These are phyloP conservation scores for Otus scops DNA, from an alignment of 2,797 vertebrate genomes.

Conservation along the genomic window DNA sequence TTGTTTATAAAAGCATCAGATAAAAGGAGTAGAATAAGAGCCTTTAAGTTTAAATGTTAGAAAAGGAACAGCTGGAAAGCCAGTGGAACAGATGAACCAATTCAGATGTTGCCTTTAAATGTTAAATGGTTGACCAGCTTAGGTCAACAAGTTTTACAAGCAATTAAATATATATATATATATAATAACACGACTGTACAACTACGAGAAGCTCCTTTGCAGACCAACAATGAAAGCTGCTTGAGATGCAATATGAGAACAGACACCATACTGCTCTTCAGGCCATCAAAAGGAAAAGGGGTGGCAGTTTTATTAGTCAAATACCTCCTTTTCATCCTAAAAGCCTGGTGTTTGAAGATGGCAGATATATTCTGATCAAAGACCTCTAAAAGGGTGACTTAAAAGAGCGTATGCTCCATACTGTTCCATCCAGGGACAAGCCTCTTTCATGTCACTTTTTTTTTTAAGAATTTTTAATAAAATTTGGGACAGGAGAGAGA, in stretches of 20 bases:
- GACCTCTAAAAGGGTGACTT: background rate
- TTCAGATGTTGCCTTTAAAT: background rate
- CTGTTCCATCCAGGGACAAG: background rate
- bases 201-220: background rate
- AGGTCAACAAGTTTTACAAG: background rate
- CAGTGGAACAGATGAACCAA: background rate
- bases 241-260: background rate
- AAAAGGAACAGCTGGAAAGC: background rate
- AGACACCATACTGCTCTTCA: background rate
- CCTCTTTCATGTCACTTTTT: background rate
- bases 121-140: background rate
- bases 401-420: background rate
- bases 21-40: background rate
- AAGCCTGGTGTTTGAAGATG: slow-evolving; percentile 20
- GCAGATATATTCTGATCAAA: slow-evolving; percentile 17
- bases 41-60: background rate
- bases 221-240: background rate
- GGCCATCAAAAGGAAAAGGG: background rate
- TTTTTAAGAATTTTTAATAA: background rate
- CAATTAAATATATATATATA: background rate
- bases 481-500: background rate
- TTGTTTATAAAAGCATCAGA: background rate
- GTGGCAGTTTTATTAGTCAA: slow-evolving; percentile 30
- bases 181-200: background rate
- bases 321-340: slow-evolving; percentile 31